A percentile compares a stretch with the other conserved stretches of the same genome.
Evolutionary conservation across 2,797 vertebrate genomes (phyloP).

Genomic region (Catostomus latipinnis): DNA sequence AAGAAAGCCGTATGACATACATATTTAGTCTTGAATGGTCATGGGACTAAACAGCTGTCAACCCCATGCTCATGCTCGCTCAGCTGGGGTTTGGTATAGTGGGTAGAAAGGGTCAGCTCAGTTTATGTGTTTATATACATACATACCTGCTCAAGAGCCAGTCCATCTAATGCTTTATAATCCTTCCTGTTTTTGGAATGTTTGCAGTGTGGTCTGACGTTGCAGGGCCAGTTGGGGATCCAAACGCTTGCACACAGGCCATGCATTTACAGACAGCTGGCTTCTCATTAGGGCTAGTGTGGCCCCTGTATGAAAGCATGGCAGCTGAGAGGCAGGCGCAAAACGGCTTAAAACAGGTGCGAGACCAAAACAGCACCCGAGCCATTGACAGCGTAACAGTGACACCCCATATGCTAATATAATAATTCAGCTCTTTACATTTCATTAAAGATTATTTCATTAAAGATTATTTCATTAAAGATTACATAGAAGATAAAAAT

Average conservation of each 20-base stretch:
- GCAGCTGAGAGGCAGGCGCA: conserved; percentile 38
- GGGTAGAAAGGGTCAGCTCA: conserved; percentile 5
- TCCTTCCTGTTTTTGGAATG: conserved; percentile 56
- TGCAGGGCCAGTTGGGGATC: conserved; percentile 2
- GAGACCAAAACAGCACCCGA: conserved; percentile 35
- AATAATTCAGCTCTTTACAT: conserved; percentile 10
- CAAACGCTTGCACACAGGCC: conserved; percentile 2
- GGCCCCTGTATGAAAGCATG: conserved; percentile 13
- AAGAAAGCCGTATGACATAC: not conserved
- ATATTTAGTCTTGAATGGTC: conserved; percentile 17
- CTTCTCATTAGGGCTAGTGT: conserved; percentile 24
- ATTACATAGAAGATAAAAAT: too few relatives aligned
- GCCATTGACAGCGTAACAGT: not conserved
- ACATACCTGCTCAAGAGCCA: conserved; percentile 4
- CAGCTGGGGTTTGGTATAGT: conserved; percentile 7
- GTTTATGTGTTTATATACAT: conserved; percentile 20
- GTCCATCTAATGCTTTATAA: conserved; percentile 32
- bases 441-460: not conserved
- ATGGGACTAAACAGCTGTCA: conserved; percentile 29
- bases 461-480: too few relatives aligned
- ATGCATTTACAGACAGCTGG: conserved; percentile 48
- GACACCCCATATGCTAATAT: conserved; percentile 15
- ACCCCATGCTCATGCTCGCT: conserved; percentile 25
- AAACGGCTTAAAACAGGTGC: conserved; percentile 43
- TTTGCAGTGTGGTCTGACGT: conserved; percentile 49